Base-by-base conservation (phyloP, 2,113 vertebrate genomes). In the Tachysurus fulvidraco region DNA sequence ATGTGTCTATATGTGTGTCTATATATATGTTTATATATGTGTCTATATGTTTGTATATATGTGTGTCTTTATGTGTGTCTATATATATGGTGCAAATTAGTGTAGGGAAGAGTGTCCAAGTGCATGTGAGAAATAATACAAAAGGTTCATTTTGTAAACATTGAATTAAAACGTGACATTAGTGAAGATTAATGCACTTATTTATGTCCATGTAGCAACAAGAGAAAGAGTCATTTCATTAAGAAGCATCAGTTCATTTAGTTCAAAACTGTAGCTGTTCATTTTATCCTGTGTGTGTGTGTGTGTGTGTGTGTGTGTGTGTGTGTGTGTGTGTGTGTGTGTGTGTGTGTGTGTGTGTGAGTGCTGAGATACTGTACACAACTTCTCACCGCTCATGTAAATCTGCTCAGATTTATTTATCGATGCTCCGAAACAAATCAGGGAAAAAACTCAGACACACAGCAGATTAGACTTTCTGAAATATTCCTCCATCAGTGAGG, bases 321-420 rank as follows among this genome's bases (percentile, higher is more conserved):
- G 67, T 59, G 83, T 84, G 77, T 79, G 77, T 55, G 77, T 79
- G 41, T 36, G 52, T 83, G 83, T n/a, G 60, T 83, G 59, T 71
- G 83, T 73, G 67, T 59, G 83, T 84, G 83, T 57, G 82, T 71
- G 65, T 41, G 65, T 73, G 67, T 84, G 83, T 84, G 83, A 44
- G 67, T 82, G 57, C 13, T 74, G 41, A 19, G 21, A 25, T 74
- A 25, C 44, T 74, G 71, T 74, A 25, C 41, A 74, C 12, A 74
- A 74, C 19, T 74, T 74, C 71, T 74, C 44, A 2, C 21, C 41
- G 46, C 21, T 74, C 71, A 21, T 74, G 71, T 13, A 50, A 46
- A 50, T 50, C 4, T 25, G 41, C 46, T 46, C 14, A 46, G 36
- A 50, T 73, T 44, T 12, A 23, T 23, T 73, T 19, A 50, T 36